Evolutionary conservation across 2,113 vertebrate species (phyloP).

Genomic region (Acrocephalus kingi): DNA sequence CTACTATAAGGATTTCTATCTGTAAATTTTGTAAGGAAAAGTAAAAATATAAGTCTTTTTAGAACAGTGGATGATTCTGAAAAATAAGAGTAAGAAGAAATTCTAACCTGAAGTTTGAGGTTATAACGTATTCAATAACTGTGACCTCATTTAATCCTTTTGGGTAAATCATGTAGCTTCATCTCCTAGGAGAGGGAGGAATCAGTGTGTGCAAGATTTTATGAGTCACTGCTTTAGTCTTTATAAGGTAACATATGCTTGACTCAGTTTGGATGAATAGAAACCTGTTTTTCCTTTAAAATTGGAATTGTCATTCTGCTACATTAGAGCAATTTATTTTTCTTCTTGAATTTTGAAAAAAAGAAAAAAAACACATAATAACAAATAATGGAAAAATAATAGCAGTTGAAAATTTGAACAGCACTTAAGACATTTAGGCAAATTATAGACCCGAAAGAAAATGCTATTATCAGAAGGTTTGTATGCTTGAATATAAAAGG

Average conservation of each 20-base stretch:
- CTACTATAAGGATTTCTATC: background rate
- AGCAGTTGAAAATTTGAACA: background rate
- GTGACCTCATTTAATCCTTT: conserved; percentile 45
- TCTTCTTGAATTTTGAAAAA: background rate
- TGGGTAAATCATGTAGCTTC: conserved; percentile 3
- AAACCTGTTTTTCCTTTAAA: background rate
- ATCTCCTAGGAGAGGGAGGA: conserved; percentile 18
- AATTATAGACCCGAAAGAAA: background rate
- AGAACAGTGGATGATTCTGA: background rate
- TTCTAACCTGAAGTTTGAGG: background rate
- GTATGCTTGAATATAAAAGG: background rate
- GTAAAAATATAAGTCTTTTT: background rate
- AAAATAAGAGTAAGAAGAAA: background rate
- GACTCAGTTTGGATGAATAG: background rate
- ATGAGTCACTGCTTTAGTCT: conserved; percentile 28
- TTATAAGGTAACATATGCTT: background rate
- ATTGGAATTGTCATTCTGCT: background rate
- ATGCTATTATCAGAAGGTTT: background rate
- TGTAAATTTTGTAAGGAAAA: background rate
- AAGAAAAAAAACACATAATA: background rate
- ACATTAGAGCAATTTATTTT: background rate
- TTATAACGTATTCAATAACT: background rate
- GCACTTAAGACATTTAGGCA: background rate
- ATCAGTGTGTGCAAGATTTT: background rate
- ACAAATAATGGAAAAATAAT: background rate